Evolutionary conservation across 2,797 vertebrate genomes (phyloP), one percentile per base, ranked within the genome.

Genomic region (Sternarchorhynchus goeldii): DNA sequence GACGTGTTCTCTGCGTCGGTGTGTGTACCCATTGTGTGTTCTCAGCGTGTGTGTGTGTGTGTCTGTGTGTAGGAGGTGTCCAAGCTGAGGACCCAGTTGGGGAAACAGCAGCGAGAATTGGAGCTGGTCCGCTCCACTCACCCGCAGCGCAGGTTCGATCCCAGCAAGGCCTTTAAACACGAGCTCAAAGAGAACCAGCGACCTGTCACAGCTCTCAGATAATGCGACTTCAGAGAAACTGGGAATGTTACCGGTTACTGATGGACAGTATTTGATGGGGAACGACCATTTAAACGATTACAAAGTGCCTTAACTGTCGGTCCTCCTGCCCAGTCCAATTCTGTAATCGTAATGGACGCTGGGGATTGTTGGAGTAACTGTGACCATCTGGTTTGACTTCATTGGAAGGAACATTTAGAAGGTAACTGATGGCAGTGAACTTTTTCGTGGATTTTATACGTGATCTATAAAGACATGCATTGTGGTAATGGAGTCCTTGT

Each of bases 121-220:
- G 94, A 95, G n/a, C 93, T 95, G 68, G 66, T 96, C 16, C 86
- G 89, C 86, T 87, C 88, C 12, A 80, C 87, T 32, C 90, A 93
- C 36, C 92, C 90, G 1, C 62, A 90, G 20, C 90, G 79, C 66
- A 90, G 64, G 75, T 98, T 97, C 85, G 94, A 97, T 90, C 94
- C 95, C 85, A 94, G 94, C 78, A 96, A 96, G 91, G 96, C 96
- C 84, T 99, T 98, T 85, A 92, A 94, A 67, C 93, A 95, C 17
- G 84, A 90, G 0, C 90, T 91, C 86, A 99, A 98, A 89, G 96
- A 98, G 89, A 99, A 99, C 73, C 73, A 92, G 84, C 85, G 85
- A 81, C 90, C 84, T 0, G 90, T 88, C 77, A 89, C 90, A 10
- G 90, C 94, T 75, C 84, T 98, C 31, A 92, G 88, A 91, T 93